These are phyloP conservation scores for Helostoma temminkii DNA, from an alignment of 2,797 vertebrate species.

Conservation along the genomic window DNA sequence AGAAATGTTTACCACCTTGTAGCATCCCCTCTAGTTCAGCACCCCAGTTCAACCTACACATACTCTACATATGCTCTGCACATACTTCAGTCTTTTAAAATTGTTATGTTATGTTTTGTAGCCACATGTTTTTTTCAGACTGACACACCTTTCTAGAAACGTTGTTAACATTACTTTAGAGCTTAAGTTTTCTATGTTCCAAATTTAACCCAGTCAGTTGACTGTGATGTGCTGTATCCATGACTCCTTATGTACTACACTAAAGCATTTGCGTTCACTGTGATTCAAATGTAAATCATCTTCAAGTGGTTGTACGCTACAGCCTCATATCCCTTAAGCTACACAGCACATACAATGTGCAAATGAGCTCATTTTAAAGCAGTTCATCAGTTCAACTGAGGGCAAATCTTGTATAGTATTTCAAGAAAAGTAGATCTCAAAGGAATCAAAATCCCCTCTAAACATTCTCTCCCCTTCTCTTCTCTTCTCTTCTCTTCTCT, in stretches of 20 bases:
- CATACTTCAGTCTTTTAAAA: not conserved
- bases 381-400: not conserved
- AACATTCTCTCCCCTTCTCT: not conserved
- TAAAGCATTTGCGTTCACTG: not conserved
- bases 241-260: not conserved
- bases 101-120: too few species aligned
- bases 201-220: not conserved
- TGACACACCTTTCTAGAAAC: not conserved
- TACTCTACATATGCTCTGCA: too few species aligned
- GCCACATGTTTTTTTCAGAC: too few species aligned
- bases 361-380: constrained; percentile 17
- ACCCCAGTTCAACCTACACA: too few species aligned
- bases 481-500: constrained; percentile 12
- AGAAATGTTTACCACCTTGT: too few species aligned
- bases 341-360: constrained; percentile 13
- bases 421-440: constrained; percentile 8
- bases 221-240: not conserved
- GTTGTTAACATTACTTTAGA: not conserved
- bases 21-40: too few species aligned
- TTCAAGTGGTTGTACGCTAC: not conserved
- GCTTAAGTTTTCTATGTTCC: constrained; percentile 1
- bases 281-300: constrained; percentile 4
- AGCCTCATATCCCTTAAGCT: not conserved
- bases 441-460: not conserved
- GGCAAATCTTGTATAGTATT: constrained; percentile 12